Base-by-base conservation (phyloP, 2,113 vertebrate genomes). In the Cromileptes altivelis region DNA sequence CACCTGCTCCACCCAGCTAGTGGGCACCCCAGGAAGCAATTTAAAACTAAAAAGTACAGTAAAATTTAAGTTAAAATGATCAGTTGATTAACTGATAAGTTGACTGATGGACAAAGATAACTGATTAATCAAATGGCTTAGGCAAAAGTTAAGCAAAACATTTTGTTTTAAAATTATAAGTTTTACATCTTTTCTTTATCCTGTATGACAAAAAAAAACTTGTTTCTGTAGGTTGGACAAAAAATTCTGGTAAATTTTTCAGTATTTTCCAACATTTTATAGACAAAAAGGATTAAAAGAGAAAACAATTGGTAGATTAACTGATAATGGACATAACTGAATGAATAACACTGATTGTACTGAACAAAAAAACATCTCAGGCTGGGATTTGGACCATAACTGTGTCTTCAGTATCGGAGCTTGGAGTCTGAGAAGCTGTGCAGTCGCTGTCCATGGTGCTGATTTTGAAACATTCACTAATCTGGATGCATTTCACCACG, bases 401-500 rank as follows among this genome's bases (percentile, higher is more conserved):
- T n/a, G 5, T 30, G 33, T 70, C 17, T 37, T 25, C 55, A 71
- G 12, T 42, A 5, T 47, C 3, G 11, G 12, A 70, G 52, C 42
- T 70, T 2, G 19, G n/a, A 57, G 63, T 10, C 33, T 21, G 37
- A 74, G 37, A 50, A 0, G 56, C 47, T 55, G 67, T 61, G 60
- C 62, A 0, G 88, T 61, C 30, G 21, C 90, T 91, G 81, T 86
- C 89, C 89, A 6, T 90, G 93, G 89, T 93, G 85, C 93, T 92
- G 87, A 89, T 88, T 84, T 72, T 53, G 3, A 75, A 64, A 77
- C 60, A 8, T 58, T 3, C 9, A 13, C 37, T 70, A 58, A 68
- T 63, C 49, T 57, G 49, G 27, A 60, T 78, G 3, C 68, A 56
- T 62, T 75, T 88, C 77, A 63, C 19, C 71, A 52, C 82, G 56